Evolutionary conservation across 2,113 vertebrate genomes (phyloP), one percentile per base, ranked within the genome.

Genomic region (Pyxicephalus adspersus): DNA sequence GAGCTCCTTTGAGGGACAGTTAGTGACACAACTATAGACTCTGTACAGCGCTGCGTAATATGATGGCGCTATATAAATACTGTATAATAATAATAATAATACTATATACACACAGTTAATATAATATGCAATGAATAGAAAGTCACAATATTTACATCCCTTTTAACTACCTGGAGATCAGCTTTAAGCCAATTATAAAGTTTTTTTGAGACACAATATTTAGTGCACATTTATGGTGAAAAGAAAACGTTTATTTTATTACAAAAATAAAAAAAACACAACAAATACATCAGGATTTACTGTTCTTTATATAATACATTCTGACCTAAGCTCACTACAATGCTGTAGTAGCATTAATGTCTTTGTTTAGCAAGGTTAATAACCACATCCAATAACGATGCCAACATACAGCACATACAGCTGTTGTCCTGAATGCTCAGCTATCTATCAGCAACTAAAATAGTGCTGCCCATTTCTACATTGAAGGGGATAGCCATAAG

Each of bases 191-290:
- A 45, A 45, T 13, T 45, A 15, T 45, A 1, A 45, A 45, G 38
- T 45, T 13, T 45, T 61, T 61, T 26, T 0, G 23, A 61, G 8
- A 25, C 15, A 61, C 58, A 13, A 71, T 9, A 13, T n/a, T 29
- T 16, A 71, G 34, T 25, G 23, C 34, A 52, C 26, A 71, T 4
- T 70, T 25, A 52, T 73, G 20, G 19, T 74, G 54, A 22, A 28
- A 72, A 18, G 66, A 80, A 70, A 71, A 61, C 4, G 2, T 72
- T 54, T 72, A 80, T 80, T 80, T 54, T 22, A 80, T 72, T 45
- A 45, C 1, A 45, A 45, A 45, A 45, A 45, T 45, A 45, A 45
- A 45, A 80, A 80, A 71, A 63, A 71, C 19, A 80, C 38, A 63
- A 51, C 16, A 63, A 23, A 72, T 29, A 58, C 31, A 18, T 63